These are phyloP conservation scores for Sorex maritimensis DNA, from an alignment of 2,797 vertebrate genomes.

Conservation along the genomic window DNA sequence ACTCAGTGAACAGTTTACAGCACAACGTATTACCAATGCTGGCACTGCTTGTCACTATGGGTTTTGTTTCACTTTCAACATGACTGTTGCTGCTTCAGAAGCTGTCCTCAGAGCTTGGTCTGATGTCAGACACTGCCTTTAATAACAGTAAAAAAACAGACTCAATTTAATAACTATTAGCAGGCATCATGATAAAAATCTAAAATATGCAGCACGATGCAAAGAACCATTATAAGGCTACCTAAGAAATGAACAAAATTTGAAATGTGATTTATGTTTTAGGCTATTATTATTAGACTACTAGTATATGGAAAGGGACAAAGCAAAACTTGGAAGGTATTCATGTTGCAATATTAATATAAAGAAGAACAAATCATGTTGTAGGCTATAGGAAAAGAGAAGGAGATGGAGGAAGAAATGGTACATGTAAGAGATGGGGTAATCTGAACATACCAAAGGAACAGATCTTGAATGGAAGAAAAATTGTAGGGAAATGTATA, in stretches of 20 bases:
- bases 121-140: neutral
- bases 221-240: neutral
- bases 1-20: neutral
- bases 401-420: neutral
- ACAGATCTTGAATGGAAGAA: neutral
- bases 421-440: neutral
- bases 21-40: neutral
- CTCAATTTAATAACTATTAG: slow-evolving; percentile 17
- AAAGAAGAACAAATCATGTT: neutral
- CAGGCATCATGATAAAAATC: neutral
- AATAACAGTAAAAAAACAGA: neutral
- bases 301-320: neutral
- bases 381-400: neutral
- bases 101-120: neutral
- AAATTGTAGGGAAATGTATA: neutral
- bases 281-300: neutral
- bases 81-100: neutral
- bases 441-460: neutral
- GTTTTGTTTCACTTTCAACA: neutral
- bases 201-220: neutral
- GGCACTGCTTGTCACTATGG: neutral
- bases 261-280: neutral
- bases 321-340: slow-evolving; percentile 1
- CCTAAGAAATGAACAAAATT: neutral
- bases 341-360: slow-evolving; percentile 29